phyloP scores from a whole-genome alignment of 2,797 vertebrate genomes.

The Thripadectes ignobilis region DNA sequence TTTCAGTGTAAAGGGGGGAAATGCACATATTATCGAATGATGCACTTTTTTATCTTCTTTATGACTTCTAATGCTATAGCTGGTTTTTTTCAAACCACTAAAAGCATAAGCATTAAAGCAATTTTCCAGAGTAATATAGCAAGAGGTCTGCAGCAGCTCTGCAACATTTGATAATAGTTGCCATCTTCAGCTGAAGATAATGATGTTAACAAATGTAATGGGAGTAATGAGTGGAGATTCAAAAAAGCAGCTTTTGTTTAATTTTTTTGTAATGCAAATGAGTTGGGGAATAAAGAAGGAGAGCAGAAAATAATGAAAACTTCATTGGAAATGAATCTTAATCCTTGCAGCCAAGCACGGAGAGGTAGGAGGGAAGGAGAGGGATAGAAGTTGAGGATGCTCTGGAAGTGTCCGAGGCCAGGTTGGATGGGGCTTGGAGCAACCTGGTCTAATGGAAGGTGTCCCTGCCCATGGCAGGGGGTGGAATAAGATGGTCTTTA shows the following conservation, averaged over 20 bases:
- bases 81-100: slow-evolving; percentile 70
- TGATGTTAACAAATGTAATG: slow-evolving; percentile 79
- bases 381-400: background rate
- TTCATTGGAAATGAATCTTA: slow-evolving; percentile 71
- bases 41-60: slow-evolving; percentile 69
- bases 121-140: slow-evolving; percentile 77
- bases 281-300: slow-evolving; percentile 66
- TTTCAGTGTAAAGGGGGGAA: slow-evolving; percentile 31
- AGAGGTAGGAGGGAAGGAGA: background rate
- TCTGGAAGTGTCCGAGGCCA: background rate
- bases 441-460: background rate
- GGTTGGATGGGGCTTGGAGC: background rate
- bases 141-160: slow-evolving; percentile 68
- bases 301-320: slow-evolving; percentile 46
- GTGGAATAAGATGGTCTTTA: background rate
- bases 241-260: slow-evolving; percentile 79
- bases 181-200: slow-evolving; percentile 76
- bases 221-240: slow-evolving; percentile 78
- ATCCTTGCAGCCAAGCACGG: slow-evolving; percentile 13
- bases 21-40: slow-evolving; percentile 45
- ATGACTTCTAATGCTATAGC: slow-evolving; percentile 71
- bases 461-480: background rate
- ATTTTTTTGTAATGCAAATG: slow-evolving; percentile 81
- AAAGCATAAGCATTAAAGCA: slow-evolving; percentile 79
- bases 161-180: slow-evolving; percentile 73